Evolutionary conservation across 2,113 vertebrate genomes (phyloP).

Genomic region (Pseudorectes ferrugineus): DNA sequence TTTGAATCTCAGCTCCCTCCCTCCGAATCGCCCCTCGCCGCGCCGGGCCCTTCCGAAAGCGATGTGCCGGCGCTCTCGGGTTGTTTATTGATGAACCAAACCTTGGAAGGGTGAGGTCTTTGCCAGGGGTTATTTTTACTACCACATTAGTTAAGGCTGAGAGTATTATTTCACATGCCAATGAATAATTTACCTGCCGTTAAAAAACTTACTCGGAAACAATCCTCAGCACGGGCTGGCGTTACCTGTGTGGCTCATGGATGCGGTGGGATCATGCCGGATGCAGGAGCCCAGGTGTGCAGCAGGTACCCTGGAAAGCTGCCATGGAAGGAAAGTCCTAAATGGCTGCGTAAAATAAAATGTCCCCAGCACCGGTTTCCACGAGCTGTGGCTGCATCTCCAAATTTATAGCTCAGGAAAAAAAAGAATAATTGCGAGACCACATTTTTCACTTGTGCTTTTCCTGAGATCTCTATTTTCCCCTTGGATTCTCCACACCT

Average conservation of each 20-base stretch:
- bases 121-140: constrained; percentile 40
- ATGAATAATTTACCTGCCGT: constrained; percentile 47
- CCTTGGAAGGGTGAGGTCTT: background rate
- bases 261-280: rapidly evolving
- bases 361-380: background rate
- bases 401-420: background rate
- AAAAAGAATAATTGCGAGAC: background rate
- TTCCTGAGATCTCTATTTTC: constrained; percentile 29
- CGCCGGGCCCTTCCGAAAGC: background rate
- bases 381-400: background rate
- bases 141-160: constrained; percentile 20
- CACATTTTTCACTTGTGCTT: background rate
- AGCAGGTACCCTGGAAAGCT: background rate
- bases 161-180: constrained; percentile 24
- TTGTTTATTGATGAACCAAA: background rate
- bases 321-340: background rate
- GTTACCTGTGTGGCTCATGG: rapidly evolving
- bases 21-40: rapidly evolving
- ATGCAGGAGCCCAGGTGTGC: background rate
- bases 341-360: background rate
- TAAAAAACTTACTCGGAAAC: background rate
- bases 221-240: background rate
- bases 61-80: too few species aligned
- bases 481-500: constrained; percentile 13
- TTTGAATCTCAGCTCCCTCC: background rate